Conservation (phyloP, 1,140 invertebrate genomes). For the Zaprionus davidi region DNA sequence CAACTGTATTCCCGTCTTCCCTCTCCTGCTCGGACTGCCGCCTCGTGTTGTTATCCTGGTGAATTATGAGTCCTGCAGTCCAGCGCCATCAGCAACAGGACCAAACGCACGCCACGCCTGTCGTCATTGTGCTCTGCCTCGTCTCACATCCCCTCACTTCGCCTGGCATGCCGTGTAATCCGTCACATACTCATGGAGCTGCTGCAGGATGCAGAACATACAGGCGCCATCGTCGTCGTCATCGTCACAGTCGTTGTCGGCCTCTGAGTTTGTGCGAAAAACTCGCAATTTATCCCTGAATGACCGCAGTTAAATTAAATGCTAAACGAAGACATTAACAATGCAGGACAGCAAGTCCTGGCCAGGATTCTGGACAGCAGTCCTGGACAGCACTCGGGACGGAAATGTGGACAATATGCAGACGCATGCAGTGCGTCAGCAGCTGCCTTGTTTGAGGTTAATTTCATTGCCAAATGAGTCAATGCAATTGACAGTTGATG, state of each 20-base stretch:
- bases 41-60: constrained; percentile 67
- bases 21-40: constrained; percentile 9
- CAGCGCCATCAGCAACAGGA: constrained; percentile 38
- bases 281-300: constrained; percentile 52
- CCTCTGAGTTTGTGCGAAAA: constrained; percentile 32
- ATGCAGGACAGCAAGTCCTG: constrained; percentile 30
- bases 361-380: background rate
- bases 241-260: background rate
- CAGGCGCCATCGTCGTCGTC: too few relatives aligned
- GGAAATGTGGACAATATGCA: too few relatives aligned
- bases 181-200: constrained; percentile 38
- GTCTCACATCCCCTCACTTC: background rate
- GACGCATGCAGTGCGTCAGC: constrained; percentile 14
- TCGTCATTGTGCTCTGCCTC: constrained; percentile 6
- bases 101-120: constrained; percentile 33
- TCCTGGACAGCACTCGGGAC: background rate
- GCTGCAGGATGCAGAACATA: background rate
- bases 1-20: constrained; percentile 13
- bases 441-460: constrained; percentile 25
- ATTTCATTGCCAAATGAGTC: constrained; percentile 28
- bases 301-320: constrained; percentile 67
- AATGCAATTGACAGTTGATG: constrained; percentile 28
- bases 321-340: constrained; percentile 68
- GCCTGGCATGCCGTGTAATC: constrained; percentile 45
- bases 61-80: constrained; percentile 72